Conservation (phyloP, 1,140 invertebrate species). For the Drosophila kikkawai region DNA sequence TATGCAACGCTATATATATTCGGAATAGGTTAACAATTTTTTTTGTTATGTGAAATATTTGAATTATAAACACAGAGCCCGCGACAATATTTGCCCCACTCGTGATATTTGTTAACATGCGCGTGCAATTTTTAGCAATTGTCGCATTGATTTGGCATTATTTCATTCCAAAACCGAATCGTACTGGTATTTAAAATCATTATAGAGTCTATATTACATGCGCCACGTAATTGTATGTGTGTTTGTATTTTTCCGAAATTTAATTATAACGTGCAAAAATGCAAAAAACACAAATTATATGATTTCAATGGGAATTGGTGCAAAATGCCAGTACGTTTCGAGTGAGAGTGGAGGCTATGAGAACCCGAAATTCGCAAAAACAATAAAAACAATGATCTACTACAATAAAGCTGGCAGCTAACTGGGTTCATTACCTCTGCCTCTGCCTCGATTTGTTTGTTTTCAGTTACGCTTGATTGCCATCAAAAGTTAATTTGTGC, state of each 20-base stretch:
- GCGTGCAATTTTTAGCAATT: slow-evolving; percentile 40
- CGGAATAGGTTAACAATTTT: not conserved
- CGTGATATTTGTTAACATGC: slow-evolving; percentile 37
- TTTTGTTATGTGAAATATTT: slow-evolving; percentile 6
- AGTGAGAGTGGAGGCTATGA: slow-evolving; percentile 41
- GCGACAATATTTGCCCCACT: slow-evolving; percentile 14
- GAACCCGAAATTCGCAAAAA: slow-evolving; percentile 48
- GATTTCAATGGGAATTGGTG: slow-evolving; percentile 64
- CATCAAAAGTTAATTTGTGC: slow-evolving; percentile 66
- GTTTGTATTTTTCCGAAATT: slow-evolving; percentile 34
- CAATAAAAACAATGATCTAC: slow-evolving; percentile 53
- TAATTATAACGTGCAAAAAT: slow-evolving; percentile 78
- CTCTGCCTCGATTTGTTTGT: slow-evolving; percentile 43
- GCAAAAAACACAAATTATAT: slow-evolving; percentile 52
- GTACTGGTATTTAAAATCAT: slow-evolving; percentile 16
- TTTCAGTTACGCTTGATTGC: slow-evolving; percentile 75
- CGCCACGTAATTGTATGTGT: slow-evolving; percentile 49
- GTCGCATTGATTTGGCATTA: slow-evolving; percentile 42
- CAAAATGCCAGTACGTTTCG: slow-evolving; percentile 35
- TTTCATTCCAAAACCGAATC: slow-evolving; percentile 15
- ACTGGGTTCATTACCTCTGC: slow-evolving; percentile 51
- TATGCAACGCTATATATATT: slow-evolving; percentile 22
- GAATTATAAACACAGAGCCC: slow-evolving; percentile 1
- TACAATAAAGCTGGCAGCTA: slow-evolving; percentile 46
- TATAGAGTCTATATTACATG: slow-evolving; percentile 17